These are phyloP conservation scores for Marisa cornuarietis DNA, from an alignment of 1,140 invertebrate species.

Conservation along the genomic window DNA sequence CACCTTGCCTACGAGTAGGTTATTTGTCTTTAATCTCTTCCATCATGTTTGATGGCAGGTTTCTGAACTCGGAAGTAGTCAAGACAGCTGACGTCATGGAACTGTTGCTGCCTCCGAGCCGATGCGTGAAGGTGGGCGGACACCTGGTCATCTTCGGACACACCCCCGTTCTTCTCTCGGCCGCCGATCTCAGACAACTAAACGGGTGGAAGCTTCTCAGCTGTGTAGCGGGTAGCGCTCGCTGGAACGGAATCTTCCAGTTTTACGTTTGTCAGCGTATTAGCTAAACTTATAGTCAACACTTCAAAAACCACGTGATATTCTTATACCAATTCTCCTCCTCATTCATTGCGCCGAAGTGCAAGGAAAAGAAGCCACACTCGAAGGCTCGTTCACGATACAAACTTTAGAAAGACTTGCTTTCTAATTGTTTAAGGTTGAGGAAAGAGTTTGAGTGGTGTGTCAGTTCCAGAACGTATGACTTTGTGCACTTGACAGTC, in stretches of 20 bases:
- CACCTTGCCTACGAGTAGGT: too few relatives aligned
- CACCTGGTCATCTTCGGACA: conserved; percentile 47
- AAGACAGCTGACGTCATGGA: conserved; percentile 33
- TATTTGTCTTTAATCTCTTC: too few relatives aligned
- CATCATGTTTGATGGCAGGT: conserved; percentile 37
- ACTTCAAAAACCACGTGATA: too few relatives aligned
- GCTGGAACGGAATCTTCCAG: conserved; percentile 37
- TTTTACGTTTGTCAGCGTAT: conserved; percentile 1
- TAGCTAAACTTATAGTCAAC: not conserved
- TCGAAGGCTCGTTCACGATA: too few relatives aligned
- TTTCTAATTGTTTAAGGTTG: too few relatives aligned
- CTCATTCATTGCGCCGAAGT: too few relatives aligned
- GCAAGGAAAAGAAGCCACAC: too few relatives aligned
- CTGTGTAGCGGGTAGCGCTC: conserved; percentile 36
- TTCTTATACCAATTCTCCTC: too few relatives aligned
- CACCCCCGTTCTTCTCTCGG: conserved; percentile 43
- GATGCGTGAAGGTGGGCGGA: conserved; percentile 40
- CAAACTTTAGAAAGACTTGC: too few relatives aligned
- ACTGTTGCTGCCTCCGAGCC: conserved; percentile 34
- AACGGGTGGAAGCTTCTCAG: conserved; percentile 31
- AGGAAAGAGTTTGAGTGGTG: too few relatives aligned
- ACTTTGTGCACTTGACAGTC: too few relatives aligned
- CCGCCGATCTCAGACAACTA: conserved; percentile 40
- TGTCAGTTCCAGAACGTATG: too few relatives aligned
- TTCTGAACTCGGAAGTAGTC: conserved; percentile 48